These are phyloP conservation scores for Pitangus sulphuratus DNA, from an alignment of 2,797 vertebrate species.

Conservation along the genomic window DNA sequence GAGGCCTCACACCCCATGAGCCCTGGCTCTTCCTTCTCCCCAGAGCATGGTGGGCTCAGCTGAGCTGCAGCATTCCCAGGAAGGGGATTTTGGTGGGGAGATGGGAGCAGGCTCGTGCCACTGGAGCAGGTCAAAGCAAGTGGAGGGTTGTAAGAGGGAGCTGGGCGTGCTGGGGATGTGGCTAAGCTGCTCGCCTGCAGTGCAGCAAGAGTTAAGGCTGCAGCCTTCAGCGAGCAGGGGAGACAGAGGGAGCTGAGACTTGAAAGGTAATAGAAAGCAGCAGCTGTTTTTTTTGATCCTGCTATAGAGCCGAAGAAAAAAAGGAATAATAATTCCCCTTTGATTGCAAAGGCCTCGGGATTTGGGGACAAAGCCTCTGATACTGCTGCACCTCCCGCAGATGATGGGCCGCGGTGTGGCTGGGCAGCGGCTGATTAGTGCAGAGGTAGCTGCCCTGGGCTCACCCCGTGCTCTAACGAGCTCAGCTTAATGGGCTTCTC, in stretches of 20 bases:
- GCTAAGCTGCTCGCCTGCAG: not conserved
- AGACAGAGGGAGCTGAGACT: conserved; percentile 36
- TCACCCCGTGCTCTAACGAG: fast-evolving
- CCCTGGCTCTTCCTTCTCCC: not conserved
- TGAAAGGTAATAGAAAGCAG: conserved; percentile 67
- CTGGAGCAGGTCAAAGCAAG: not conserved
- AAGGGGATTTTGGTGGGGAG: not conserved
- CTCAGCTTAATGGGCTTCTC: not conserved
- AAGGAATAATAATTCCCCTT: conserved; percentile 69
- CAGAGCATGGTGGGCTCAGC: fast-evolving
- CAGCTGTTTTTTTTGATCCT: conserved; percentile 70
- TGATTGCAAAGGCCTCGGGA: conserved; percentile 55
- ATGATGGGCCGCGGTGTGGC: not conserved
- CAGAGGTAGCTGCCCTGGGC: not conserved
- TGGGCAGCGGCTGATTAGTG: not conserved
- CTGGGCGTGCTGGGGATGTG: not conserved
- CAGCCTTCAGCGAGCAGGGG: not conserved
- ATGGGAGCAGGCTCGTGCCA: not conserved
- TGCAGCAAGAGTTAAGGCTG: conserved; percentile 53
- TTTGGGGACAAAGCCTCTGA: conserved; percentile 44
- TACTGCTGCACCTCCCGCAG: not conserved
- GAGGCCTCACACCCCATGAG: not conserved
- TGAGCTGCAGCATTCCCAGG: not conserved
- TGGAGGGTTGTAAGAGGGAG: not conserved
- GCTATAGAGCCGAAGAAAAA: conserved; percentile 41